Percentiles rank a stretch among this genome's conserved stretches.
phyloP scores from a whole-genome alignment of 1,140 invertebrate species.

The Neotoxoptera formosana region DNA sequence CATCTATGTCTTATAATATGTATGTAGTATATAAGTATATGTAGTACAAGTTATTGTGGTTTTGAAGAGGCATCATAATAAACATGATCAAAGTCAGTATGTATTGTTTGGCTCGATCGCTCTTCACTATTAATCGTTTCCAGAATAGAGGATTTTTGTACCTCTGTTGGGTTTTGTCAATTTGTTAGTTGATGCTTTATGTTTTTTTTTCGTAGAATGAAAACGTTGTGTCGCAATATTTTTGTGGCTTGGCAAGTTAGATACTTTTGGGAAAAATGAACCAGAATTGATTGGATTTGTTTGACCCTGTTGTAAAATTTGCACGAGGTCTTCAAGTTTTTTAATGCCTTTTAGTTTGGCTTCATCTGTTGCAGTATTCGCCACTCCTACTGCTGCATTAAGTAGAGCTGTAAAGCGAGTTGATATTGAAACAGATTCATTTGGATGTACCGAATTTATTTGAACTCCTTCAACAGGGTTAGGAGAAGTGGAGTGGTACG shows the following conservation, averaged over 20 bases:
- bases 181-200: background rate
- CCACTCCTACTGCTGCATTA: slow-evolving; percentile 2
- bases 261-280: background rate
- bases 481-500: too few species aligned
- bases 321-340: background rate
- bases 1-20: too few species aligned
- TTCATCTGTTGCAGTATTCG: background rate
- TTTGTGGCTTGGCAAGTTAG: slow-evolving; percentile 12
- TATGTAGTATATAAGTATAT: too few species aligned
- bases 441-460: background rate
- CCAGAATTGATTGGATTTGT: too few species aligned
- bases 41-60: too few species aligned
- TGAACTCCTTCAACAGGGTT: background rate
- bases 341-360: slow-evolving; percentile 10
- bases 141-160: background rate
- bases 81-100: too few species aligned
- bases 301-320: background rate
- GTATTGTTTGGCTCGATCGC: background rate
- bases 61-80: too few species aligned
- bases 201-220: background rate
- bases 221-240: background rate
- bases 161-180: background rate
- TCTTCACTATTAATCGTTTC: background rate
- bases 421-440: background rate
- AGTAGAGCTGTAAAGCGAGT: background rate